Evolutionary conservation across 2,797 vertebrate genomes (phyloP), one percentile per base, ranked within the genome.

Genomic region (Morus bassanus): DNA sequence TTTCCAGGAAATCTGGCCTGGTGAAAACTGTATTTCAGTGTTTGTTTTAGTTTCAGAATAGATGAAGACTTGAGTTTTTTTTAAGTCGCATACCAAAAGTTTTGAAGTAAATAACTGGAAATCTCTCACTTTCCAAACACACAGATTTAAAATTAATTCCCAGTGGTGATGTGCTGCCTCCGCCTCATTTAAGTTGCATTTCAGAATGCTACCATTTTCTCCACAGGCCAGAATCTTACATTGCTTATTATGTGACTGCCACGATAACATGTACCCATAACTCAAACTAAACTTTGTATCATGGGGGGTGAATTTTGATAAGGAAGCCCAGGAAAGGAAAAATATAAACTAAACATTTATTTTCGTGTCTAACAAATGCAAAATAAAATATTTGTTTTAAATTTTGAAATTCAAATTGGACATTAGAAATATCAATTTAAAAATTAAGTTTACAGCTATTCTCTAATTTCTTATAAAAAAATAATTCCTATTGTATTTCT

Each of bases 171-270:
- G 7, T 2, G 3, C 25, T 91, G 37, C 41, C 43, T 85, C 41
- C 85, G 48, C 16, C 2, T 28, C 31, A 59, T 54, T 67, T 60
- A 53, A 87, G 37, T 17, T 56, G 41, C 2, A 46, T 75, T 92
- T 93, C 63, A 56, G 61, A 18, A 12, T 80, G 25, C 31, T 74
- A 57, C 13, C 4, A 28, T 59, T 78, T 92, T 74, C 35, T 75
- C 33, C 27, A 78, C 21, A 54, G 33, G 25, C 18, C 60, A 75
- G 64, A 91, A 54, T 37, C 25, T 51, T 72, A 72, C 14, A 56
- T 0, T 65, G n/a, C 5, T 9, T 5, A 18, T 59, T 46, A 30
- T 2, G 1, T 25, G 31, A 87, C 39, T 72, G 6, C 10, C 14
- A 53, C 2, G 3, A 13, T 61, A 89, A 75, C 18, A 59, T 1